phyloP scores from a whole-genome alignment of 2,113 vertebrate genomes.

The Columbina picui region DNA sequence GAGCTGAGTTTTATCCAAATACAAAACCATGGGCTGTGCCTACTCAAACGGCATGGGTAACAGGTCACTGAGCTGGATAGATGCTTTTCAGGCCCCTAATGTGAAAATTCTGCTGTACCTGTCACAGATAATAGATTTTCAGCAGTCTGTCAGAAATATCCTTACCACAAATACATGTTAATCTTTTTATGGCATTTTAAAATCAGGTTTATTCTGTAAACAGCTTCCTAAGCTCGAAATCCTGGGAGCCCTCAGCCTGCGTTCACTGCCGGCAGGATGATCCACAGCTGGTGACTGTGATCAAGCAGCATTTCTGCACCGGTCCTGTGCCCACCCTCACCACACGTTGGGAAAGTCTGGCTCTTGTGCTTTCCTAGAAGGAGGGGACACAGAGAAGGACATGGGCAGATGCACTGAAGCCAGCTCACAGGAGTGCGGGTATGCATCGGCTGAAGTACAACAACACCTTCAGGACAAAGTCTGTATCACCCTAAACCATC shows the following conservation, averaged over 20 bases:
- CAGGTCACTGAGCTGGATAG: slow-evolving; percentile 18
- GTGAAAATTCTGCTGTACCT: slow-evolving; percentile 9
- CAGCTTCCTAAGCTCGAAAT: not conserved
- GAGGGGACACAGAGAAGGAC: not conserved
- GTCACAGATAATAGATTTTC: slow-evolving; percentile 45
- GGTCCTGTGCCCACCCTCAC: not conserved
- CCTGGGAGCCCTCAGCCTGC: not conserved
- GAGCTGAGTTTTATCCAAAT: not conserved
- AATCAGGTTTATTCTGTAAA: not conserved
- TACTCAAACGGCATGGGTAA: not conserved
- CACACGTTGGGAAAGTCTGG: not conserved
- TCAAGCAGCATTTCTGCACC: not conserved
- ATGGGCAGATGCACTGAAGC: not conserved
- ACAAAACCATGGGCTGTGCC: not conserved
- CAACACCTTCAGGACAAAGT: not conserved
- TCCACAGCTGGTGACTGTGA: not conserved
- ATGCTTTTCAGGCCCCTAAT: slow-evolving; percentile 35
- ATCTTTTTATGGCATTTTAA: not conserved
- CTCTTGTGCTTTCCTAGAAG: not conserved
- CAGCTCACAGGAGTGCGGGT: not conserved
- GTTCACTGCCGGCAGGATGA: not conserved
- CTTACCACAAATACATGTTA: not conserved
- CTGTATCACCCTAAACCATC: not conserved
- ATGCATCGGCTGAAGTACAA: not conserved
- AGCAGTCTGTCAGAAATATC: not conserved